Evolutionary conservation across 2,888 invertebrate genomes (phyloP).

Genomic region (Trissolcus japonicus): DNA sequence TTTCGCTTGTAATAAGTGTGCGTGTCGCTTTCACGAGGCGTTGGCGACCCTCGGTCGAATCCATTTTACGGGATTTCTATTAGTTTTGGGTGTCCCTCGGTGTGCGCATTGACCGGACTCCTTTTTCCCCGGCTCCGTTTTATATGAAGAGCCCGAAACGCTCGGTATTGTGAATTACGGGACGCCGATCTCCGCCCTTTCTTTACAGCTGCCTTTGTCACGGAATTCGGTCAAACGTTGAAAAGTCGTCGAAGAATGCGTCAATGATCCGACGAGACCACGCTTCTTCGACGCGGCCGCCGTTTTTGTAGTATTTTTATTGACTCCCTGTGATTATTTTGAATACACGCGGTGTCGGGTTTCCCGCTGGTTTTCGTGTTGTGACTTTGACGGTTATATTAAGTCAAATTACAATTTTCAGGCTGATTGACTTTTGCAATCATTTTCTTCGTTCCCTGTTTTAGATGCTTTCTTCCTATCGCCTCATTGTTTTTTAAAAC

Average conservation of each 20-base stretch:
- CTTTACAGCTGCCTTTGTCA: conserved; percentile 51
- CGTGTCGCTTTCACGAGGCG: conserved; percentile 50
- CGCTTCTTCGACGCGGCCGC: conserved; percentile 36
- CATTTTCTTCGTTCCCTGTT: conserved; percentile 11
- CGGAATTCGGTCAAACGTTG: conserved; percentile 53
- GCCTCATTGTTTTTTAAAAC: no score
- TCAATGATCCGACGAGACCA: conserved; percentile 44
- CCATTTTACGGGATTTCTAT: conserved; percentile 56
- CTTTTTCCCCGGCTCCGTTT: conserved; percentile 28
- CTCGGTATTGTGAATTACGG: conserved; percentile 48
- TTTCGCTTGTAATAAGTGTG: conserved; percentile 44
- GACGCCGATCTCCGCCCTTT: conserved; percentile 57
- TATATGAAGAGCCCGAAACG: conserved; percentile 46
- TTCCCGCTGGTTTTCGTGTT: conserved; percentile 17
- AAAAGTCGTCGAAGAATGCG: conserved; percentile 50
- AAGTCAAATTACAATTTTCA: conserved; percentile 35
- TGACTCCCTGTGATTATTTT: conserved; percentile 44
- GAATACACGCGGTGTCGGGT: conserved; percentile 38
- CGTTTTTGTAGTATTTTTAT: conserved; percentile 34
- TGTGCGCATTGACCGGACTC: conserved; percentile 36
- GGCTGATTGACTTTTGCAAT: conserved; percentile 12
- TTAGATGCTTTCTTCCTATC: no score
- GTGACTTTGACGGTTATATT: conserved; percentile 49
- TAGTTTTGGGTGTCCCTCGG: conserved; percentile 33
- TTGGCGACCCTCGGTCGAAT: conserved; percentile 41